Evolutionary conservation across 2,797 vertebrate genomes (phyloP).

Genomic region (Salarias fasciatus): DNA sequence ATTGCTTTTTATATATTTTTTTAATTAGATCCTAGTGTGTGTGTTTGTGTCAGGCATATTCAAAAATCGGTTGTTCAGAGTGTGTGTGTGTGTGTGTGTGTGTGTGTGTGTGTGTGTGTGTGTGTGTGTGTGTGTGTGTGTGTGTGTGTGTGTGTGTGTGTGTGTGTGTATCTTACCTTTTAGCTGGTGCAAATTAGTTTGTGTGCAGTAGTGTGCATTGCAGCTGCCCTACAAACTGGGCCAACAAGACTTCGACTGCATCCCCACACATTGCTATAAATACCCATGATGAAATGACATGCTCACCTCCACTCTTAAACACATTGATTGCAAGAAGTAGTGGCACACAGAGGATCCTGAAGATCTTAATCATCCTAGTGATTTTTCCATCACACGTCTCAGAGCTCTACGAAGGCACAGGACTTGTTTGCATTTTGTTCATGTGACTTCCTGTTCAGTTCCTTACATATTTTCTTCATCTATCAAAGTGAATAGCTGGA

Average conservation of each 20-base stretch:
- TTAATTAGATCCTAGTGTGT: constrained; percentile 12
- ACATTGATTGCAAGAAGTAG: constrained; percentile 56
- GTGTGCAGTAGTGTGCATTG: constrained; percentile 42
- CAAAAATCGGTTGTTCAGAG: not conserved
- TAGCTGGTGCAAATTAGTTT: constrained; percentile 42
- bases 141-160: constrained; percentile 1
- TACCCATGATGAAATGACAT: constrained; percentile 80
- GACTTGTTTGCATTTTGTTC: constrained; percentile 10
- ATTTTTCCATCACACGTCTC: constrained; percentile 26
- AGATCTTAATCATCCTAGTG: constrained; percentile 61
- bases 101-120: constrained; percentile 16
- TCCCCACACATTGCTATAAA: constrained; percentile 79
- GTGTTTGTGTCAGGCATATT: constrained; percentile 12
- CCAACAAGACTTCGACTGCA: constrained; percentile 75
- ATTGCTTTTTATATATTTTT: constrained; percentile 26
- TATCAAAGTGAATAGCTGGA: not conserved
- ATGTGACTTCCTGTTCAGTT: constrained; percentile 11
- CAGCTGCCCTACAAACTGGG: constrained; percentile 81
- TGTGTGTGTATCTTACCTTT: constrained; percentile 34
- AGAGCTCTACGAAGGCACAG: constrained; percentile 11
- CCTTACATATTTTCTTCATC: constrained; percentile 2
- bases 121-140: constrained; percentile 14
- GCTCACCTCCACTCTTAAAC: constrained; percentile 73
- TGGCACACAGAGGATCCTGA: constrained; percentile 44
- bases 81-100: constrained; percentile 23